phyloP scores from a whole-genome alignment of 1,140 invertebrate genomes.

The Anastrepha ludens region DNA sequence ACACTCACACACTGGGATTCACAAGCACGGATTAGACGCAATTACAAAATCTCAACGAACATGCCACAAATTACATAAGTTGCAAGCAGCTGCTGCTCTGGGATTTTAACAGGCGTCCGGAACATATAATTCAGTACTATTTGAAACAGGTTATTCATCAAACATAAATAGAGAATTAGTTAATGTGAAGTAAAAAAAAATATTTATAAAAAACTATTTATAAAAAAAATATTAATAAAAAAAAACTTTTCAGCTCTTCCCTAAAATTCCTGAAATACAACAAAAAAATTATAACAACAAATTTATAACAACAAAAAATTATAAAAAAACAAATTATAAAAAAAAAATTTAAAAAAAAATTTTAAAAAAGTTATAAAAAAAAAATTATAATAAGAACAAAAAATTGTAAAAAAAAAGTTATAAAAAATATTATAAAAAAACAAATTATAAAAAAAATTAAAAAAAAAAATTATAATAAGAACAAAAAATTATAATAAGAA shows the following conservation, averaged over 20 bases:
- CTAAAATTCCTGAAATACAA: no score
- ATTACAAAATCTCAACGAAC: conserved; percentile 33
- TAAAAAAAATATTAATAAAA: neutral
- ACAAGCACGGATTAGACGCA: neutral
- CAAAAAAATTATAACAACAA: no score
- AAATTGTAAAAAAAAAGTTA: neutral
- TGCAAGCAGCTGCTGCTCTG: conserved; percentile 35
- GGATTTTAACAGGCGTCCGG: conserved; percentile 15
- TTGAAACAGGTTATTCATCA: neutral
- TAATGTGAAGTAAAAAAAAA: no score
- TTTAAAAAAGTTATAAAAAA: neutral
- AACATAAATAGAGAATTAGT: neutral
- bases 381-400: neutral
- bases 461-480: neutral
- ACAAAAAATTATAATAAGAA: neutral
- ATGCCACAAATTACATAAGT: conserved; percentile 38
- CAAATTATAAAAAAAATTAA: neutral
- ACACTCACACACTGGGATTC: neutral
- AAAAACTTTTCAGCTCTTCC: no score
- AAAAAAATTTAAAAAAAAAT: neutral
- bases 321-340: neutral
- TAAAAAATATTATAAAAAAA: neutral
- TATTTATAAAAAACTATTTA: neutral
- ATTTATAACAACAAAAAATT: no score
- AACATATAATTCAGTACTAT: neutral